Percentiles rank a stretch among this genome's conserved stretches.
phyloP scores from a whole-genome alignment of 2,113 vertebrate species.

The Tapirus terrestris region DNA sequence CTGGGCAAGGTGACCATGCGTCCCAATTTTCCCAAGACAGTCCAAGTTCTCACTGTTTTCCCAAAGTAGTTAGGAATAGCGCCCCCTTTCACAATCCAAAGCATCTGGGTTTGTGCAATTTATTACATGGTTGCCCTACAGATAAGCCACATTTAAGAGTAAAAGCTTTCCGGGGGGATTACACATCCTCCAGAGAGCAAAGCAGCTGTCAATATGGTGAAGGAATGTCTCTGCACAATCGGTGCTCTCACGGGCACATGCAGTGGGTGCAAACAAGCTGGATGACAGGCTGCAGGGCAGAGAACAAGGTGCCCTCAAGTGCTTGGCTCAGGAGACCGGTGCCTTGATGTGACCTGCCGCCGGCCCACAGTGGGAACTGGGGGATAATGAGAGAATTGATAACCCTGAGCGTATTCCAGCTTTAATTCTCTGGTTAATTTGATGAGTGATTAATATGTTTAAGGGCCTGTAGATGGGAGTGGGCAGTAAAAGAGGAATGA shows the following conservation, averaged over 20 bases:
- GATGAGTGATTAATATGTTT: neutral
- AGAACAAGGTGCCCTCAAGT: neutral
- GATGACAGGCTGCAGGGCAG: accelerated
- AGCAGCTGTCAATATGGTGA: accelerated
- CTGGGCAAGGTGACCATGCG: neutral
- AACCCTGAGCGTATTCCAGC: neutral
- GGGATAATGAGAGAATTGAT: neutral
- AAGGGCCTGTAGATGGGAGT: neutral
- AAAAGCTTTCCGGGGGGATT: neutral
- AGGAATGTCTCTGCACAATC: accelerated
- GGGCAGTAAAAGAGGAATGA: neutral
- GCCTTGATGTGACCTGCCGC: neutral
- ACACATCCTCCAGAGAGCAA: accelerated
- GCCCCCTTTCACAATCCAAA: neutral
- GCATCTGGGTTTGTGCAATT: neutral
- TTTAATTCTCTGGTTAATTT: neutral
- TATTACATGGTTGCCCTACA: neutral
- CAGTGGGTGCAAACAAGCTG: neutral
- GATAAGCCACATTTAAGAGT: neutral
- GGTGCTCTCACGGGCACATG: neutral
- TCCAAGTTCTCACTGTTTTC: neutral
- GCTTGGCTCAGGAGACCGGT: neutral
- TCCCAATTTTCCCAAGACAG: neutral
- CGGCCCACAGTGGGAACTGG: neutral
- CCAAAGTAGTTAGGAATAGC: neutral